Evolutionary conservation across 2,797 vertebrate species (phyloP).

Genomic region (Thamnophis elegans): DNA sequence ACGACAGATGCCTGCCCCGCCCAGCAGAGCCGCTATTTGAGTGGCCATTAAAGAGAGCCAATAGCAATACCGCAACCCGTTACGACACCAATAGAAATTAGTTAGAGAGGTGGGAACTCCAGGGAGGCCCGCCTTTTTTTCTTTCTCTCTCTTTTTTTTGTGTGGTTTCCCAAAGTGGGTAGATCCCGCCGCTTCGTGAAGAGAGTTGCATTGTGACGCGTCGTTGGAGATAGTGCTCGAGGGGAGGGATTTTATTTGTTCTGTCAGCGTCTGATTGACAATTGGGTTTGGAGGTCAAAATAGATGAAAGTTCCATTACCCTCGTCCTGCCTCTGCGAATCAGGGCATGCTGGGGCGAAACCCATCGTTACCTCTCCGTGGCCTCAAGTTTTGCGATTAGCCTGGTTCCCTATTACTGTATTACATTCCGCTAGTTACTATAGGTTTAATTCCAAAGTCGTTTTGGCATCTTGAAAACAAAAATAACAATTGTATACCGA

Average conservation of each 20-base stretch:
- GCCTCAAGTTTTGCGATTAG: neutral
- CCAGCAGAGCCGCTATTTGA: constrained; percentile 20
- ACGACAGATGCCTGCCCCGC: constrained; percentile 14
- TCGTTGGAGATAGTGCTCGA: fast-evolving
- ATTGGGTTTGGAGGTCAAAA: neutral
- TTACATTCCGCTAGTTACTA: neutral
- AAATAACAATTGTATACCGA: neutral
- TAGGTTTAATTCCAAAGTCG: neutral
- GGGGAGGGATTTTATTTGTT: neutral
- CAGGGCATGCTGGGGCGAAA: too few species aligned
- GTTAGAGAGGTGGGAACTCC: constrained; percentile 1
- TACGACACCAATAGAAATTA: constrained; percentile 27
- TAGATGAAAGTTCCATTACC: neutral
- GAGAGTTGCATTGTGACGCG: neutral
- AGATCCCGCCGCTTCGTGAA: neutral
- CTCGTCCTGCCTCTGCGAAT: neutral
- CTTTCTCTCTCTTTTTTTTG: neutral
- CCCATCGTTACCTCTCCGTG: neutral
- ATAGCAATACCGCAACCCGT: neutral
- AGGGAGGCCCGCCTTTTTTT: constrained; percentile 1
- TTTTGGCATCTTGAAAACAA: neutral
- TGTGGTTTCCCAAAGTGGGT: neutral
- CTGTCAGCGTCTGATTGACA: constrained; percentile 11
- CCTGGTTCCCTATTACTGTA: neutral
- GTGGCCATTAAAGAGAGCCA: constrained; percentile 22